Evolutionary conservation across 2,888 invertebrate genomes (phyloP).

Genomic region (Doris montereyensis): DNA sequence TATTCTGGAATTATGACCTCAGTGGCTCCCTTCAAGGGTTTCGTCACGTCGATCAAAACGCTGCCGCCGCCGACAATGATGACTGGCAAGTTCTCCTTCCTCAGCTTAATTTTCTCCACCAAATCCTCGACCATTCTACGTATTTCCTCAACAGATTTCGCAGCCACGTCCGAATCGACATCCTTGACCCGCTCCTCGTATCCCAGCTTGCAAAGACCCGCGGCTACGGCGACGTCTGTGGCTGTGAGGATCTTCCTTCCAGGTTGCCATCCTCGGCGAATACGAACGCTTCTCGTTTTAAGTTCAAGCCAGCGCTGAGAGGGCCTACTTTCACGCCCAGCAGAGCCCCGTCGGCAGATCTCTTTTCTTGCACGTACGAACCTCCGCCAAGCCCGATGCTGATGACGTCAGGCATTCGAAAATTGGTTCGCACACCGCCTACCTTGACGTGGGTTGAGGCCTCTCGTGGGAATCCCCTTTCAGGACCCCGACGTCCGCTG

Average conservation of each 20-base stretch:
- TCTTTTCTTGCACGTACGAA: slow-evolving; percentile 56
- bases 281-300: slow-evolving; percentile 56
- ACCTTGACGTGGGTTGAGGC: slow-evolving; percentile 60
- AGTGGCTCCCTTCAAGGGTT: slow-evolving; percentile 50
- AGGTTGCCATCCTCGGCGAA: slow-evolving; percentile 46
- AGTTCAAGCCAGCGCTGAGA: slow-evolving; percentile 64
- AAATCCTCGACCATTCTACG: slow-evolving; percentile 54
- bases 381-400: slow-evolving; percentile 71
- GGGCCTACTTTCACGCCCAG: slow-evolving; percentile 58
- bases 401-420: slow-evolving; percentile 68
- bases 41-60: slow-evolving; percentile 52
- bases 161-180: slow-evolving; percentile 47
- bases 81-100: slow-evolving; percentile 54
- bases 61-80: slow-evolving; percentile 68
- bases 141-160: slow-evolving; percentile 51
- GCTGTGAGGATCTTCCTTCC: slow-evolving; percentile 54
- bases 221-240: slow-evolving; percentile 67
- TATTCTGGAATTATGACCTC: slow-evolving; percentile 51
- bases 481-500: slow-evolving; percentile 67
- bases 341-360: background rate
- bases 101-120: slow-evolving; percentile 62
- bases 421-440: slow-evolving; percentile 66
- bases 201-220: slow-evolving; percentile 54
- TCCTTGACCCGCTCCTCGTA: slow-evolving; percentile 47
- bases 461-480: slow-evolving; percentile 65